These are phyloP conservation scores for Digitonthophagus gazella DNA, from an alignment of 2,888 invertebrate species.

Conservation along the genomic window DNA sequence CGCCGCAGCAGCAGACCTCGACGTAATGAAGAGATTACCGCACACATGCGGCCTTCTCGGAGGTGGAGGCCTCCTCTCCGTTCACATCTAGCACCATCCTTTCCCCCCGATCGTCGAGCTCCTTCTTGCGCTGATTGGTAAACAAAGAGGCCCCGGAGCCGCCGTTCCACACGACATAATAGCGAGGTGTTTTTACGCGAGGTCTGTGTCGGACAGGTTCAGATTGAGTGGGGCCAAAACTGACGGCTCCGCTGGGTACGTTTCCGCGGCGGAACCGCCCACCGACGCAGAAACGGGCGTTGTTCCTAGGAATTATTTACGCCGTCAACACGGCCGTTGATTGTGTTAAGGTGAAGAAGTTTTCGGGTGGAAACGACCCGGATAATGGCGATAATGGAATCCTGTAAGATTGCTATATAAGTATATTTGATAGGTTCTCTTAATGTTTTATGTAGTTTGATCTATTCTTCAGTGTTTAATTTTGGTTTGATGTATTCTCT, in stretches of 20 bases:
- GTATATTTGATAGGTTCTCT: too few species aligned
- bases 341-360: neutral
- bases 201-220: slow-evolving; percentile 46
- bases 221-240: slow-evolving; percentile 45
- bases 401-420: neutral
- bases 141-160: slow-evolving; percentile 48
- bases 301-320: neutral
- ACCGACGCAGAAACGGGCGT: neutral
- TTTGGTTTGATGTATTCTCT: too few species aligned
- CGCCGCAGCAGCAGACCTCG: slow-evolving; percentile 11
- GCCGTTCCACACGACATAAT: slow-evolving; percentile 44
- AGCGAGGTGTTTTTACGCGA: slow-evolving; percentile 48
- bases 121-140: slow-evolving; percentile 43
- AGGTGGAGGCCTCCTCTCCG: slow-evolving; percentile 20
- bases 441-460: too few species aligned
- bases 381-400: neutral
- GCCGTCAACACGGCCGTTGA: neutral
- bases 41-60: slow-evolving; percentile 26
- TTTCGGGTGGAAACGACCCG: neutral
- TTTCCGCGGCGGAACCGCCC: slow-evolving; percentile 1
- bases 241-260: slow-evolving; percentile 20
- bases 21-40: slow-evolving; percentile 27
- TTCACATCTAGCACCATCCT: slow-evolving; percentile 27
- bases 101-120: slow-evolving; percentile 25
- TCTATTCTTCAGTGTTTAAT: too few species aligned